Evolutionary conservation across 2,888 invertebrate genomes (phyloP).

Genomic region (Salticus scenicus): DNA sequence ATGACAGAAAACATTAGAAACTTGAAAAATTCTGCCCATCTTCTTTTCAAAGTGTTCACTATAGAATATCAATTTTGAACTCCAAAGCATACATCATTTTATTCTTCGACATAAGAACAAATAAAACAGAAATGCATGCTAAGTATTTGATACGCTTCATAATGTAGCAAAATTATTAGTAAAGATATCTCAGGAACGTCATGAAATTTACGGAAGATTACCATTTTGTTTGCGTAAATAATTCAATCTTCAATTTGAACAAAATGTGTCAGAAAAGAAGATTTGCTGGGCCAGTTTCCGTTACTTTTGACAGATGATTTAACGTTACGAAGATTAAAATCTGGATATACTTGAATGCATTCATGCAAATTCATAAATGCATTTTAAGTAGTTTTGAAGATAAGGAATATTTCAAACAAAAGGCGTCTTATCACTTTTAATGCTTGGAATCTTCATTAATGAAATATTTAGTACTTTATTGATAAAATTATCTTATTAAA

Average conservation of each 20-base stretch:
- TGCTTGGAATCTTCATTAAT: too few relatives aligned
- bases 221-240: background rate
- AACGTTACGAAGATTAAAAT: background rate
- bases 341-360: too few relatives aligned
- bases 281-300: background rate
- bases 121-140: background rate
- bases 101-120: background rate
- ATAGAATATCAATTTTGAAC: background rate
- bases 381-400: too few relatives aligned
- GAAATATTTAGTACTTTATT: too few relatives aligned
- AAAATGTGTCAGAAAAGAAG: background rate
- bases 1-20: slow-evolving; percentile 3
- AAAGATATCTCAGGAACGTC: background rate
- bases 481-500: too few relatives aligned
- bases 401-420: too few relatives aligned
- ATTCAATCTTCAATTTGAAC: background rate
- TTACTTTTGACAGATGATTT: background rate
- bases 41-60: background rate
- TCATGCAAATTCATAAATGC: too few relatives aligned
- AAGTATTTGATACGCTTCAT: background rate
- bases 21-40: background rate
- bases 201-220: background rate
- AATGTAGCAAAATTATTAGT: background rate
- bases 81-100: background rate
- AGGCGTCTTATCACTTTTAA: too few relatives aligned